Base-by-base conservation (phyloP, 2,888 invertebrate species). In the Tenthredo scrophulariae region DNA sequence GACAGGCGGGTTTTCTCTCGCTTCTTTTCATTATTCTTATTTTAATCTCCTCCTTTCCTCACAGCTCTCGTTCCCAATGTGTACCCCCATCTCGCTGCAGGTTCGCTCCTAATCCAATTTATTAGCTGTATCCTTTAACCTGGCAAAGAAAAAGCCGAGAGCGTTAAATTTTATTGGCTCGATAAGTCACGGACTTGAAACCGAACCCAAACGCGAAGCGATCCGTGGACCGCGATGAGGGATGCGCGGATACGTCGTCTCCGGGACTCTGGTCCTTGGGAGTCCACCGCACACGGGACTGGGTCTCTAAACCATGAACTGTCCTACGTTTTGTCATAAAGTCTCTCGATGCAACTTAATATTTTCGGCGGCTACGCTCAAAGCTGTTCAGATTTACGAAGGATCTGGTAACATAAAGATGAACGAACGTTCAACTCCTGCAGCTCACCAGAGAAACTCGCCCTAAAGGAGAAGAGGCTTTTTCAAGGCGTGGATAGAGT, bases 111-210 rank as follows among this genome's bases (percentile, higher is more conserved):
- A 87, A 87, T 88, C 88, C 88, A 88, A 88, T 87, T 88, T 87
- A 88, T 87, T 87, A 86, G 87, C 87, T 86, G 86, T 86, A 87
- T 87, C 88, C 88, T 85, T 88, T 86, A 88, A 87, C 88, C 87
- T 85, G 84, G 75, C 85, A 65, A 84, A 85, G 85, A 85, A 84
- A 86, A 85, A 85, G 82, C 84, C 85, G 86, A 85, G 87, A 86
- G 88, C 88, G 88, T 89, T 89, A 88, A 89, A 86, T 89, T 90
- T 90, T 89, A 90, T 90, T 87, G 89, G 88, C 85, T 87, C 88
- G 86, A 90, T 90, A 90, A 89, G 87, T 90, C 89, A 88, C 86
- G 88, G 86, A 87, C 87, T 89, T 89, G 89, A 90, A 89, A 90
- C 89, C 88, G 88, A 89, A 89, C 88, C 89, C 88, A 29, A 83